These are phyloP conservation scores for Anser brachyrhynchus DNA, from an alignment of 2,113 vertebrate species.

Conservation along the genomic window DNA sequence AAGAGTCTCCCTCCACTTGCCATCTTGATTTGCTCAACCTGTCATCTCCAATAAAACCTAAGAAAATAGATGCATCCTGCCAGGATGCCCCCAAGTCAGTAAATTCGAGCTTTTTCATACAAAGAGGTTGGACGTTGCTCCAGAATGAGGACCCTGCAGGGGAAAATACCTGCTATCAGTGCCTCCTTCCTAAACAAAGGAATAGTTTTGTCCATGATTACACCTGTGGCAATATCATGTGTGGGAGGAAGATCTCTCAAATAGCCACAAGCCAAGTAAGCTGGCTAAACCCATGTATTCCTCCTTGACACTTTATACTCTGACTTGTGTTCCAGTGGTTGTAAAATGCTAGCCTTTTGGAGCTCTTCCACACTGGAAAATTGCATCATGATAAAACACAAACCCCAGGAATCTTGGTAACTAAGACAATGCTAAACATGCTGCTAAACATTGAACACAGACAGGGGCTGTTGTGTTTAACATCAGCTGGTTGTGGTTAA, in stretches of 20 bases:
- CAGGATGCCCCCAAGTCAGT: not conserved
- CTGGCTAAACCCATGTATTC: not conserved
- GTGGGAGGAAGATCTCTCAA: not conserved
- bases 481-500: constrained; percentile 67
- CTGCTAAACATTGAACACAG: constrained; percentile 54
- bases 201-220: not conserved
- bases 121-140: not conserved
- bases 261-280: not conserved
- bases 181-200: not conserved
- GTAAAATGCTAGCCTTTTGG: constrained; percentile 43
- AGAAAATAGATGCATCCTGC: not conserved
- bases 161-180: not conserved
- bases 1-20: not conserved
- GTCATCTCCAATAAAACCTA: not conserved
- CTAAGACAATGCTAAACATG: constrained; percentile 67
- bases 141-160: not conserved
- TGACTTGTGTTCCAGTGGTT: constrained; percentile 15
- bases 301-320: not conserved
- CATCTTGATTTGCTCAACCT: not conserved
- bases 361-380: constrained; percentile 60
- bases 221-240: not conserved
- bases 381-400: constrained; percentile 61
- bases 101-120: not conserved
- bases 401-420: constrained; percentile 44
- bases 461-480: constrained; percentile 49